Conservation (phyloP, 2,888 invertebrate species). For the Heliconius charithonia region DNA sequence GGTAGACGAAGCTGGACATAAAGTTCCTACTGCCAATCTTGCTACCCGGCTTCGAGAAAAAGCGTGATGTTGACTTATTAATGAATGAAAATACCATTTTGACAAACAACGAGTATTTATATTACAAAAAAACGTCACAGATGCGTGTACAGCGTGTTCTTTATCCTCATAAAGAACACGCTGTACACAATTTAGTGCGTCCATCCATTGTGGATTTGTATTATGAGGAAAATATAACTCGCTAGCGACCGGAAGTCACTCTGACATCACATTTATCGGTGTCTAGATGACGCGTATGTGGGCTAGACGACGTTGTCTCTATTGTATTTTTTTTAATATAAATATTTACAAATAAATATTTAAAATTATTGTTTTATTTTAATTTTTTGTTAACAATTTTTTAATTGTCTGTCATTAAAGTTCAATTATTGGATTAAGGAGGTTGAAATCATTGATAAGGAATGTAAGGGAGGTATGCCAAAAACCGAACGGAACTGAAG, state of each 20-base stretch:
- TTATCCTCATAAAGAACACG: too few species aligned
- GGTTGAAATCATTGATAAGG: background rate
- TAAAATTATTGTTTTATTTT: too few species aligned
- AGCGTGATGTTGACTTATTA: background rate
- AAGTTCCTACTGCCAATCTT: too few species aligned
- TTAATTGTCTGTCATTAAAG: too few species aligned
- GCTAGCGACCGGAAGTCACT: constrained; percentile 36
- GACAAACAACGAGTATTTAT: background rate
- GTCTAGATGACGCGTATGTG: constrained; percentile 37
- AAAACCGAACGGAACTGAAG: background rate
- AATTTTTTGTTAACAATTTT: too few species aligned
- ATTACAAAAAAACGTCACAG: constrained; percentile 4
- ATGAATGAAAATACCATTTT: constrained; percentile 4
- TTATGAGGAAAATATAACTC: constrained; percentile 33
- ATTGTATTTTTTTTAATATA: background rate
- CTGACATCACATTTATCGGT: constrained; percentile 38
- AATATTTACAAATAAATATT: background rate
- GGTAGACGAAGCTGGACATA: too few species aligned
- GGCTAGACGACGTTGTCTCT: constrained; percentile 23
- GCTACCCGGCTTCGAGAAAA: too few species aligned
- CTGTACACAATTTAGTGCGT: constrained; percentile 1
- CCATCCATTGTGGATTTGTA: constrained; percentile 21
- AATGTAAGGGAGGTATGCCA: background rate
- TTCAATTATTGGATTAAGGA: too few species aligned
- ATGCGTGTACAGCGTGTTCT: too few species aligned